Evolutionary conservation across 2,113 vertebrate genomes (phyloP), one percentile per base, ranked within the genome.

Genomic region (Dromiciops gliroides): DNA sequence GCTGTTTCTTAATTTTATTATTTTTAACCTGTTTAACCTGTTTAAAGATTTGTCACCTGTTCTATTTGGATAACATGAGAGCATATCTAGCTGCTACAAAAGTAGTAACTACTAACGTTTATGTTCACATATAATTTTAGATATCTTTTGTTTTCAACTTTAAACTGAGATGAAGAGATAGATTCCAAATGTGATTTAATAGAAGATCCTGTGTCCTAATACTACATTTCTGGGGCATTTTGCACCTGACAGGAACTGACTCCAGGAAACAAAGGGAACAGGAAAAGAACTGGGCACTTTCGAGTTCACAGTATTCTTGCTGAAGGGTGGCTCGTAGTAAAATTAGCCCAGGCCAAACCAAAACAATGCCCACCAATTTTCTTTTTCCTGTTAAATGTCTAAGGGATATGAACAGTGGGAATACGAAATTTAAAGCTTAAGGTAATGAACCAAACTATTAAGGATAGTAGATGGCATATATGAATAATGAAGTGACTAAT

Each of bases 161-260:
- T 91, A 95, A 90, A 89, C 91, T 88, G 92, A 89, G 92, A 44
- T 94, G 90, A 48, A 95, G 97, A 92, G 1, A 90, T 1, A 25
- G 92, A 14, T 91, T 96, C 93, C n/a, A 96, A 95, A 89, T 92
- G 3, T 3, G 93, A 95, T 56, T 94, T 96, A 93, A 90, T 52
- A 50, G 94, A 94, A 91, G 91, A 92, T 96, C 92, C 49, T 88
- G 0, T 96, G 67, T 88, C 92, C 50, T 89, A 48, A 16, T 93
- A 28, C 28, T 93, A n/a, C 31, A 28, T 93, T 98, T 97, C 88
- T 95, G 90, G 95, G 90, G 25, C 26, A 12, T 94, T 94, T 95
- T 93, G 49, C 95, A 91, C 16, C 92, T 96, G 95, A 95, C 56
- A 95, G 95, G 56, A 92, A 90, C 92, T 93, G 89, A 90, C 51